phyloP scores from a whole-genome alignment of 1,140 invertebrate species.

The Centruroides vittatus region DNA sequence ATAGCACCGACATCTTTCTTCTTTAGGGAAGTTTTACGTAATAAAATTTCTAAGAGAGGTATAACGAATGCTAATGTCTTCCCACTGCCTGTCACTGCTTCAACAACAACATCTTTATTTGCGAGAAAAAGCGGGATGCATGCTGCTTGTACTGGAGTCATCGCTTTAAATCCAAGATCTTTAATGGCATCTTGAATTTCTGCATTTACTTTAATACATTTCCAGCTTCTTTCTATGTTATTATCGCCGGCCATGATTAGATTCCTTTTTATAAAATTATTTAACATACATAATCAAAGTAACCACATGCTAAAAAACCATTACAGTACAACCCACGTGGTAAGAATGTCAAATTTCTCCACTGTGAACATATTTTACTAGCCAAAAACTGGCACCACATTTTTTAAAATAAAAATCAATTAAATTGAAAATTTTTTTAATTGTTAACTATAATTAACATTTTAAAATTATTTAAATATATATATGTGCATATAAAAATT shows the following conservation, averaged over 20 bases:
- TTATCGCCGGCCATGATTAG: not conserved
- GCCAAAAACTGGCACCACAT: too few relatives aligned
- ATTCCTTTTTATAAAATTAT: too few relatives aligned
- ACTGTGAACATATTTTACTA: too few relatives aligned
- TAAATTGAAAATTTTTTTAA: too few relatives aligned
- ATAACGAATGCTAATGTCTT: conserved; percentile 92
- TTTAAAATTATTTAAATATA: too few relatives aligned
- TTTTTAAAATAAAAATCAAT: too few relatives aligned
- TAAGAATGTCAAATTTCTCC: too few relatives aligned
- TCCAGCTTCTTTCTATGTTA: conserved; percentile 6
- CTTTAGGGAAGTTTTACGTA: conserved; percentile 34
- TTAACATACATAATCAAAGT: too few relatives aligned
- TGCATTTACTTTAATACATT: not conserved
- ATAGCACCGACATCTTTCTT: conserved; percentile 49
- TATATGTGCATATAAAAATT: too few relatives aligned
- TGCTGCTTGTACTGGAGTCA: conserved; percentile 34
- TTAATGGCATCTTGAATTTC: conserved; percentile 1
- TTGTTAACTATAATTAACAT: too few relatives aligned
- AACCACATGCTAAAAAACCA: too few relatives aligned
- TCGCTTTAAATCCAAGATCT: conserved; percentile 1
- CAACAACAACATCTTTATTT: conserved; percentile 81
- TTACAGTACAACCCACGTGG: too few relatives aligned
- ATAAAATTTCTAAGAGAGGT: conserved; percentile 71
- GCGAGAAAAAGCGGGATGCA: conserved; percentile 74
- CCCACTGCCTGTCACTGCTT: conserved; percentile 92